Percentiles rank a stretch among this genome's conserved stretches.
These are phyloP conservation scores for Volucella inflata DNA, from an alignment of 2,888 invertebrate genomes.

Conservation along the genomic window DNA sequence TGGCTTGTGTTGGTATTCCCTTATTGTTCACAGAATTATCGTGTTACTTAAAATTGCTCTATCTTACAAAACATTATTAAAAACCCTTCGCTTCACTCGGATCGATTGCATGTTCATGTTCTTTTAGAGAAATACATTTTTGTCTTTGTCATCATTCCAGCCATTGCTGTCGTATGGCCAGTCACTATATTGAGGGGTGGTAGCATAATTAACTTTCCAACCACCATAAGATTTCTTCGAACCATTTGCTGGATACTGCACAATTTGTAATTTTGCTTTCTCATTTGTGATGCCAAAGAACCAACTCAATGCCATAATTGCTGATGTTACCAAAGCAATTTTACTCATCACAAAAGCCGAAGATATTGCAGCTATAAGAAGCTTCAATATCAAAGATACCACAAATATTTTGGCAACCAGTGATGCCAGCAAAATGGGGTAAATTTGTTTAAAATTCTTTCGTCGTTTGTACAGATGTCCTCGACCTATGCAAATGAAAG, in stretches of 20 bases:
- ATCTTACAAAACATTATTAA: no score
- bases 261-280: conserved; percentile 61
- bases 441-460: conserved; percentile 85
- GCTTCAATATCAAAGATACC: conserved; percentile 88
- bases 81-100: no score
- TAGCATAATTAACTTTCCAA: conserved; percentile 46
- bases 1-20: no score
- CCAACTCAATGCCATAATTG: conserved; percentile 80
- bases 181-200: conserved; percentile 10
- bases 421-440: conserved; percentile 87
- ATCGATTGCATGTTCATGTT: no score
- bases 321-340: conserved; percentile 81
- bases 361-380: conserved; percentile 88
- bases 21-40: no score
- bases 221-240: conserved; percentile 45
- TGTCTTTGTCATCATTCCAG: conserved; percentile 28
- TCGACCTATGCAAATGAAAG: conserved; percentile 77
- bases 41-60: no score
- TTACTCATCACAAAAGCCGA: conserved; percentile 83
- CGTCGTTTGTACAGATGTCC: conserved; percentile 82
- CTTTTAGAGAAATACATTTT: conserved; percentile 49
- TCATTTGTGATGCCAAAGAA: conserved; percentile 76
- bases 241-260: conserved; percentile 46
- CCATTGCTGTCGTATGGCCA: conserved; percentile 39
- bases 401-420: conserved; percentile 88